A percentile compares a stretch with the other conserved stretches of the same genome.
Evolutionary conservation across 2,797 vertebrate species (phyloP).

Genomic region (Lateolabrax maculatus): DNA sequence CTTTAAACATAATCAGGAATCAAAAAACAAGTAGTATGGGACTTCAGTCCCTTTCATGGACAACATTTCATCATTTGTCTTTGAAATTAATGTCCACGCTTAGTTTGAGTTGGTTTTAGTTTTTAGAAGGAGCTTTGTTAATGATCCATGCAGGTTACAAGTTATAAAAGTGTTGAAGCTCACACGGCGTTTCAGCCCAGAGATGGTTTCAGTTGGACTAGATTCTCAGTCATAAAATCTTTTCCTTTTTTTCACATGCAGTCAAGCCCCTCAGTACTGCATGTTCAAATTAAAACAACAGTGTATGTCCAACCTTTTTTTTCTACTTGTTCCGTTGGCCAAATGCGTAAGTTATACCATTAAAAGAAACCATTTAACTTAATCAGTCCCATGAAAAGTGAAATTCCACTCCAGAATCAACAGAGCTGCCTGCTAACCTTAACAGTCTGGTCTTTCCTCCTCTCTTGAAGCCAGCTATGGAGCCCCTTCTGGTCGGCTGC

Average conservation of each 20-base stretch:
- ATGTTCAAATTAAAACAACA: conserved; percentile 65
- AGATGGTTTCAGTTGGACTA: conserved; percentile 49
- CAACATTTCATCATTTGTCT: background rate
- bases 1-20: background rate
- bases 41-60: background rate
- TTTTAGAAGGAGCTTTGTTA: conserved; percentile 21
- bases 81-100: background rate
- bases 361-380: conserved; percentile 75
- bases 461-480: conserved; percentile 7
- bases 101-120: conserved; percentile 18
- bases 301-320: conserved; percentile 42
- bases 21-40: background rate
- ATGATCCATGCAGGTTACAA: conserved; percentile 15
- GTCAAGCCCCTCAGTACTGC: conserved; percentile 43
- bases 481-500: conserved; percentile 41
- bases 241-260: conserved; percentile 32
- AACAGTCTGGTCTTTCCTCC: conserved; percentile 54
- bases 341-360: conserved; percentile 69
- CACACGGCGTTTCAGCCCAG: conserved; percentile 7
- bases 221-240: conserved; percentile 43
- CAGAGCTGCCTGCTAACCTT: conserved; percentile 65
- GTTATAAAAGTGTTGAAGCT: conserved; percentile 35
- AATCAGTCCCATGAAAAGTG: conserved; percentile 78
- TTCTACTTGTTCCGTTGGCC: conserved; percentile 63
- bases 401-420: conserved; percentile 76